These are phyloP conservation scores for Palaemon carinicauda DNA, from an alignment of 1,140 invertebrate species.

Conservation along the genomic window DNA sequence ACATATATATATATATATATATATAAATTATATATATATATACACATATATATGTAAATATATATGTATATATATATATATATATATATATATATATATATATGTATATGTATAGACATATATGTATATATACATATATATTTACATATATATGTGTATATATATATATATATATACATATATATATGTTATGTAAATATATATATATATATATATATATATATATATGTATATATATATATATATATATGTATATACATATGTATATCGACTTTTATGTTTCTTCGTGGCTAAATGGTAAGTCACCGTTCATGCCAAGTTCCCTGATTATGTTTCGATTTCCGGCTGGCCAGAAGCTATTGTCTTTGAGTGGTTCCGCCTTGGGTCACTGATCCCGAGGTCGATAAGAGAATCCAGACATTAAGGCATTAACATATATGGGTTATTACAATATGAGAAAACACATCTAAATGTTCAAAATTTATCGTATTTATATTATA, in stretches of 20 bases:
- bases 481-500: neutral
- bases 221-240: slow-evolving; percentile 13
- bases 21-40: neutral
- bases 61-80: neutral
- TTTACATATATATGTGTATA: neutral
- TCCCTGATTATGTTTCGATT: too few species aligned
- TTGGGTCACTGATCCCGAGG: too few species aligned
- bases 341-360: too few species aligned
- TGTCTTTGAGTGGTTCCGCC: too few species aligned
- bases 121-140: neutral
- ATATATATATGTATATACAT: slow-evolving; percentile 21
- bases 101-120: slow-evolving; percentile 19
- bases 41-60: neutral
- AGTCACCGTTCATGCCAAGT: too few species aligned
- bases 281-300: too few species aligned
- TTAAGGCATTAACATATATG: too few species aligned
- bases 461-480: too few species aligned
- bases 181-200: neutral
- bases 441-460: too few species aligned
- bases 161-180: slow-evolving; percentile 14
- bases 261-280: slow-evolving; percentile 5
- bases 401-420: too few species aligned
- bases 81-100: neutral
- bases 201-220: slow-evolving; percentile 23
- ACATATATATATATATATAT: neutral